Percentiles rank a stretch among this genome's conserved stretches.
phyloP scores from a whole-genome alignment of 2,888 invertebrate genomes.

The Parnassius mnemosyne region DNA sequence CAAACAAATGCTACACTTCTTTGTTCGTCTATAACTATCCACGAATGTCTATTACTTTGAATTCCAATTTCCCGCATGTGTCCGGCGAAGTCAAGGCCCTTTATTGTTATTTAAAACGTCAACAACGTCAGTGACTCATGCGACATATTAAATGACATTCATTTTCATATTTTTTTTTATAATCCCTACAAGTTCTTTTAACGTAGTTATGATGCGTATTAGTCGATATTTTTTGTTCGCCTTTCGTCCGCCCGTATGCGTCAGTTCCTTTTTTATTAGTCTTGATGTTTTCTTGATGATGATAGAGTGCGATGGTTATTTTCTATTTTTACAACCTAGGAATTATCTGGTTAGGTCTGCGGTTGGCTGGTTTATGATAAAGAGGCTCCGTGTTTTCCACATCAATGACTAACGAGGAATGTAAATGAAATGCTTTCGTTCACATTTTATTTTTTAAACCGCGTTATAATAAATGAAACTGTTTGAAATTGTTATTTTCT shows the following conservation, averaged over 20 bases:
- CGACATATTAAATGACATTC: constrained; percentile 10
- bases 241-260: constrained; percentile 25
- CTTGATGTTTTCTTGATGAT: constrained; percentile 38
- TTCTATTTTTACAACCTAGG: constrained; percentile 22
- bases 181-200: constrained; percentile 31
- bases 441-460: not conserved
- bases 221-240: constrained; percentile 38
- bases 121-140: constrained; percentile 13
- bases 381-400: constrained; percentile 17
- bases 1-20: not conserved
- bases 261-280: constrained; percentile 20
- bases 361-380: constrained; percentile 16
- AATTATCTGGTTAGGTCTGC: constrained; percentile 25
- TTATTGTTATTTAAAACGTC: constrained; percentile 12
- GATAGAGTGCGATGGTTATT: constrained; percentile 32
- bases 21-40: constrained; percentile 3
- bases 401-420: constrained; percentile 11
- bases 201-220: constrained; percentile 39
- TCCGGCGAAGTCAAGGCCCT: constrained; percentile 6
- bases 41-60: constrained; percentile 10
- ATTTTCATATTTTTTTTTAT: constrained; percentile 20
- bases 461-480: not conserved
- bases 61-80: constrained; percentile 17
- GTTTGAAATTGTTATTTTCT: too few species aligned
- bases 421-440: constrained; percentile 14